These are phyloP conservation scores for Lasiurus cinereus DNA, from an alignment of 2,113 vertebrate genomes.

Conservation along the genomic window DNA sequence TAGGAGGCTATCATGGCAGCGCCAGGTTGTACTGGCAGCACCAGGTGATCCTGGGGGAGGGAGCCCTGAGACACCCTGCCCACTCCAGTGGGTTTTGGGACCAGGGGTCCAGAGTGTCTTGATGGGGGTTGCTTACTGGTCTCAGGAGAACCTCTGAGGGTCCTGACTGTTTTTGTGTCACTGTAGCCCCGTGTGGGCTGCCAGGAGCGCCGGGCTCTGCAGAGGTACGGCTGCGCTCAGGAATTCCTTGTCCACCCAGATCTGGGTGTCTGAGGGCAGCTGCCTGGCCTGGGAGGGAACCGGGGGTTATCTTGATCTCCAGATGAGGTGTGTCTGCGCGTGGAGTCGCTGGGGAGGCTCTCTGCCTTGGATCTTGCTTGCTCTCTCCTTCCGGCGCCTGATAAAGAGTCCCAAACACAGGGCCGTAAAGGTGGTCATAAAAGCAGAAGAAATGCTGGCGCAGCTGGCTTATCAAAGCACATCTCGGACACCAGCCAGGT, in stretches of 20 bases:
- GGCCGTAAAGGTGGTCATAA: constrained; percentile 93
- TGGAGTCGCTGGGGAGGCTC: constrained; percentile 90
- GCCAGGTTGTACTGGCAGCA: background rate
- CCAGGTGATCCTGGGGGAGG: background rate
- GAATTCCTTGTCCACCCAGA: constrained; percentile 91
- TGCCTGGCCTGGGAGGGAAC: constrained; percentile 83
- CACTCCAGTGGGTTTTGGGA: background rate
- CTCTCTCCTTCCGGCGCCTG: constrained; percentile 91
- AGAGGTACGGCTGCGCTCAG: constrained; percentile 93
- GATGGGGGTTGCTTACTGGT: background rate
- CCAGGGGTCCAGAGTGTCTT: background rate
- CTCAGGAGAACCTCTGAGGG: background rate
- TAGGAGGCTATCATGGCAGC: background rate
- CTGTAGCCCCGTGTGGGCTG: constrained; percentile 72
- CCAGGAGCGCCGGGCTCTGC: constrained; percentile 81
- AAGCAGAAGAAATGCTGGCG: constrained; percentile 90
- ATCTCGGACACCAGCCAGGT: constrained; percentile 88
- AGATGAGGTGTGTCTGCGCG: constrained; percentile 93
- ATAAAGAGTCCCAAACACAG: constrained; percentile 93
- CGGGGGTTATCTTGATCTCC: constrained; percentile 95
- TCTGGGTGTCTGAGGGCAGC: constrained; percentile 89
- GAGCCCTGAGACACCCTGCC: background rate
- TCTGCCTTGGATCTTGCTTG: constrained; percentile 88
- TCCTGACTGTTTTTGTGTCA: constrained; percentile 56
- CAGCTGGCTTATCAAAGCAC: constrained; percentile 88